Conservation (phyloP, 2,888 invertebrate species). For the Ariolimax columbianus region DNA sequence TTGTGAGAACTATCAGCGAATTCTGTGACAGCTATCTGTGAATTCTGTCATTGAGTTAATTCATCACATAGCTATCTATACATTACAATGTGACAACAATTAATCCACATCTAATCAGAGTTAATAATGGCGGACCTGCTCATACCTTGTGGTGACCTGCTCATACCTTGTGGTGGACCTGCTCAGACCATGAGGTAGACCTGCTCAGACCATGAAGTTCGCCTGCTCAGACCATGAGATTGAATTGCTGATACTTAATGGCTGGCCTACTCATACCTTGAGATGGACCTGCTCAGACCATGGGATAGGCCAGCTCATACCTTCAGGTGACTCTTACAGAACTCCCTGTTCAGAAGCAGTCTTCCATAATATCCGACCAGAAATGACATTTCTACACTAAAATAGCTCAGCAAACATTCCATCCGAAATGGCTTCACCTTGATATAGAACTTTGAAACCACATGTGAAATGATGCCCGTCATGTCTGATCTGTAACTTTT, state of each 20-base stretch:
- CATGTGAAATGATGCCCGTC: background rate
- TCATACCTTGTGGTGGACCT: background rate
- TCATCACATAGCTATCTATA: too few species aligned
- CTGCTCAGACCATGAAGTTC: background rate
- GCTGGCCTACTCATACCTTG: too few species aligned
- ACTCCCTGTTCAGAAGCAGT: background rate
- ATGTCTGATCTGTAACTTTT: background rate
- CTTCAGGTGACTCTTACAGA: background rate
- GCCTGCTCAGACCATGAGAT: too few species aligned
- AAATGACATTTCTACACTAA: background rate
- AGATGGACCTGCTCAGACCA: background rate
- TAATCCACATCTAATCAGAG: too few species aligned
- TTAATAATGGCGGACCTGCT: too few species aligned
- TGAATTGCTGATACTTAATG: too few species aligned
- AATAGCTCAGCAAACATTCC: conserved; percentile 11
- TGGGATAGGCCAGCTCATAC: background rate
- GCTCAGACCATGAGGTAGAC: background rate
- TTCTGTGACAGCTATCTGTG: too few species aligned
- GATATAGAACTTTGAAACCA: background rate
- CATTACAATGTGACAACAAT: too few species aligned
- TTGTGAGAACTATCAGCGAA: background rate
- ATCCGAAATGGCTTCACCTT: background rate
- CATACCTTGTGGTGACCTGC: too few species aligned
- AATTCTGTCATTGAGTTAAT: too few species aligned
- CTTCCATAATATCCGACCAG: background rate